Conservation (phyloP, 2,888 invertebrate species). For the Ormyrus rosae region DNA sequence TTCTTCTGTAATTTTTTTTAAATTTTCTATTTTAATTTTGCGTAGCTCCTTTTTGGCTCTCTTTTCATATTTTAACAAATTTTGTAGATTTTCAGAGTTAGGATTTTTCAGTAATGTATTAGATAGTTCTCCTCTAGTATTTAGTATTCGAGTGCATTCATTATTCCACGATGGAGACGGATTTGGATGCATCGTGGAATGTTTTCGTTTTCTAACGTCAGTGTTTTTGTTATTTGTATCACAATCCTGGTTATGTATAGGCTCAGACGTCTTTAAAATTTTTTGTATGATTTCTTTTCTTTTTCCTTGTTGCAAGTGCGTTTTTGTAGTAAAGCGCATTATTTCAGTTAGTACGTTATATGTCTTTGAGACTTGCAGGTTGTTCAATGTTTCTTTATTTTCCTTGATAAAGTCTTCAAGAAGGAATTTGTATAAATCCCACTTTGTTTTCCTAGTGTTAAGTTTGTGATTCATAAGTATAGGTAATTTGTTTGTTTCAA, state of each 20-base stretch:
- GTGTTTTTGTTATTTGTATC: too few species aligned
- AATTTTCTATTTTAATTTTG: too few species aligned
- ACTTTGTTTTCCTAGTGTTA: constrained; percentile 7
- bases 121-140: neutral
- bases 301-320: neutral
- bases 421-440: neutral
- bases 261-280: neutral
- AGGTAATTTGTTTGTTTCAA: constrained; percentile 1
- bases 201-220: neutral
- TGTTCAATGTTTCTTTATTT: too few species aligned
- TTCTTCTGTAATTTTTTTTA: neutral
- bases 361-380: too few species aligned
- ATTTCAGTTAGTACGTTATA: neutral
- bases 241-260: neutral
- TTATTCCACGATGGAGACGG: constrained; percentile 9
- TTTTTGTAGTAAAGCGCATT: neutral
- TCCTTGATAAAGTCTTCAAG: neutral
- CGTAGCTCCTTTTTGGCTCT: neutral
- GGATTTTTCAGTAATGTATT: neutral
- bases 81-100: neutral
- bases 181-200: neutral
- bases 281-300: neutral
- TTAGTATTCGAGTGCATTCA: neutral
- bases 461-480: neutral
- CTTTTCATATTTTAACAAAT: neutral